These are phyloP conservation scores for Tragulus kanchil DNA, from an alignment of 2,113 vertebrate genomes.

Conservation along the genomic window DNA sequence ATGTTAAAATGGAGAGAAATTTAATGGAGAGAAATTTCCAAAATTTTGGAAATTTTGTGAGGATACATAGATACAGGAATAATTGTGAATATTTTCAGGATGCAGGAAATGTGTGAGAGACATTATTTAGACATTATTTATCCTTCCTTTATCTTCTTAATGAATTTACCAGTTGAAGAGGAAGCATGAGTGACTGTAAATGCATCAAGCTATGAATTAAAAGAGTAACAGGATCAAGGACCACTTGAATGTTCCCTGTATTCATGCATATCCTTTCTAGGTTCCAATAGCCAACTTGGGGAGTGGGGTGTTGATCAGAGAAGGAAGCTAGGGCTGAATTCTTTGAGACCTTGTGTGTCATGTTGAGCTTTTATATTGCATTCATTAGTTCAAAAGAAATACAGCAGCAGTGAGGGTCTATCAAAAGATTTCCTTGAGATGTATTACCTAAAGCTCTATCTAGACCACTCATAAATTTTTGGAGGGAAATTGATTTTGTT, in stretches of 20 bases:
- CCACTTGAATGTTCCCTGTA: background rate
- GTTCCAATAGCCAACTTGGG: background rate
- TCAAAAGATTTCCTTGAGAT: conserved; percentile 63
- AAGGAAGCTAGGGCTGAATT: background rate
- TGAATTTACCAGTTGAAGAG: background rate
- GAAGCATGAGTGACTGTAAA: background rate
- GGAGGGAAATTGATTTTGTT: conserved; percentile 76
- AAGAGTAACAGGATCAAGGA: background rate
- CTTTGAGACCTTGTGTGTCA: too few species aligned
- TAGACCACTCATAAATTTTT: conserved; percentile 68
- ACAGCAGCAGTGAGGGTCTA: conserved; percentile 19
- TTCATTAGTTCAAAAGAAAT: conserved; percentile 59
- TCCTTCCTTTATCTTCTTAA: background rate
- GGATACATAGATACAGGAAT: background rate
- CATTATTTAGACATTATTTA: background rate
- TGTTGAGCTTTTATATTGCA: too few species aligned
- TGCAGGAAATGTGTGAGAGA: background rate
- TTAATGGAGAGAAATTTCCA: background rate
- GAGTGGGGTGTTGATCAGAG: background rate
- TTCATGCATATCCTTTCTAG: background rate
- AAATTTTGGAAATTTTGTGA: background rate
- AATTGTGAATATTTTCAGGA: background rate
- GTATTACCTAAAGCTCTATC: conserved; percentile 60
- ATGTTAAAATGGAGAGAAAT: background rate
- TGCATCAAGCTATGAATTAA: background rate